Percentiles rank a stretch among this genome's conserved stretches.
These are phyloP conservation scores for Sycophaga agraensis DNA, from an alignment of 1,140 invertebrate genomes.

Conservation along the genomic window DNA sequence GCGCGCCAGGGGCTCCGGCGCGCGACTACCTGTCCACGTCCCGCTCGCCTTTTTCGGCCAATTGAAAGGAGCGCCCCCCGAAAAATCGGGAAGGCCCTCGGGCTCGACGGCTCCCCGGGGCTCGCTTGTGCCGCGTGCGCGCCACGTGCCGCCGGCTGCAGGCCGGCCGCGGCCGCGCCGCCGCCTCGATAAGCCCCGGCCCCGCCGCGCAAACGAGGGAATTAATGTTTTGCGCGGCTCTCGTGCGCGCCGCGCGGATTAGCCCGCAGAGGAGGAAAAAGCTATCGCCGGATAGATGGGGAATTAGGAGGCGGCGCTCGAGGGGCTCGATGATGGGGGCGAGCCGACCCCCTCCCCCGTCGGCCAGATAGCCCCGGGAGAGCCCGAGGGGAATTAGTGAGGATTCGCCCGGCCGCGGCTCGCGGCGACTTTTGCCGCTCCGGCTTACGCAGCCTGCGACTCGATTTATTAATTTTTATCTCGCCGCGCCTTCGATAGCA, in stretches of 20 bases:
- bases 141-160: constrained; percentile 5
- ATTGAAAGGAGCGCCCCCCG: no score
- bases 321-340: neutral
- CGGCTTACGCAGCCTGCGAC: no score
- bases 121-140: neutral
- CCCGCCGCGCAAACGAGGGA: constrained; percentile 28
- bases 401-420: neutral
- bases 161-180: neutral
- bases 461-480: no score
- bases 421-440: no score
- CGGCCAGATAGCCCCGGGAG: no score
- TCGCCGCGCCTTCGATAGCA: no score
- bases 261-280: neutral
- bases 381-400: neutral
- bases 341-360: neutral
- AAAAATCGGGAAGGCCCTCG: neutral
- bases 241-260: constrained; percentile 15
- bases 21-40: no score
- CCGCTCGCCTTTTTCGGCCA: no score
- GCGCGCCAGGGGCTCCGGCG: no score
- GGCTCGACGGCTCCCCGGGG: neutral
- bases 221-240: constrained; percentile 36
- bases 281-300: neutral
- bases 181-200: neutral
- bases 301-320: neutral